Percentiles rank a stretch among this genome's conserved stretches.
phyloP scores from a whole-genome alignment of 2,888 invertebrate species.

The Parnassius apollo region DNA sequence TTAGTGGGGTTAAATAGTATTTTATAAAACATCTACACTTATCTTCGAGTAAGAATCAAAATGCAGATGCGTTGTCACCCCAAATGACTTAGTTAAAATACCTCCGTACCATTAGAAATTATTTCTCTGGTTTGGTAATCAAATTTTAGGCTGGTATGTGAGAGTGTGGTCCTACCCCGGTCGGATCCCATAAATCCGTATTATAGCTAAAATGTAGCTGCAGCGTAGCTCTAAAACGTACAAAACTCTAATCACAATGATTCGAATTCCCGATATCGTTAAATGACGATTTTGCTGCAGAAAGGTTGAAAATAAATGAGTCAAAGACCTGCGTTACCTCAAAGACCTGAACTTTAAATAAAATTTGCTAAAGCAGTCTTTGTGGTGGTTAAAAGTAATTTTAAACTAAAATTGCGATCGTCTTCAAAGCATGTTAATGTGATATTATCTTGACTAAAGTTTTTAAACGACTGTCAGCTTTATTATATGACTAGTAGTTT shows the following conservation, averaged over 20 bases:
- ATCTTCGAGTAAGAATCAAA: too few species aligned
- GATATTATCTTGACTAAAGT: not conserved
- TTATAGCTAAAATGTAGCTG: too few species aligned
- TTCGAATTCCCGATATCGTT: conserved; percentile 4
- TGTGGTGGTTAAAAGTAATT: conserved; percentile 20
- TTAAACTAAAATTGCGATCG: conserved; percentile 17
- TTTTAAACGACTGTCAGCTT: not conserved
- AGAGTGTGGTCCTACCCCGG: too few species aligned
- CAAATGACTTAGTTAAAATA: too few species aligned
- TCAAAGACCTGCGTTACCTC: conserved; percentile 5
- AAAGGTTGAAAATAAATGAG: conserved; percentile 8
- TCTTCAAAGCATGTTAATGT: conserved; percentile 1
- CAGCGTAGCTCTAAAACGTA: too few species aligned
- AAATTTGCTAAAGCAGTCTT: conserved; percentile 8
- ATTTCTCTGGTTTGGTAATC: too few species aligned
- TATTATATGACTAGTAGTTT: too few species aligned
- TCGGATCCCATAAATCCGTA: too few species aligned
- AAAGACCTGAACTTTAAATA: conserved; percentile 3
- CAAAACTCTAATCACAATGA: not conserved
- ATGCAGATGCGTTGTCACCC: too few species aligned
- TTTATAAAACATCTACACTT: too few species aligned
- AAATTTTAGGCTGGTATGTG: too few species aligned
- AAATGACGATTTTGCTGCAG: conserved; percentile 2
- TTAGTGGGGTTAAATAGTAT: not conserved
- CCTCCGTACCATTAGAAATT: too few species aligned